These are phyloP conservation scores for Acleris emargana DNA, from an alignment of 2,888 invertebrate species.

Conservation along the genomic window DNA sequence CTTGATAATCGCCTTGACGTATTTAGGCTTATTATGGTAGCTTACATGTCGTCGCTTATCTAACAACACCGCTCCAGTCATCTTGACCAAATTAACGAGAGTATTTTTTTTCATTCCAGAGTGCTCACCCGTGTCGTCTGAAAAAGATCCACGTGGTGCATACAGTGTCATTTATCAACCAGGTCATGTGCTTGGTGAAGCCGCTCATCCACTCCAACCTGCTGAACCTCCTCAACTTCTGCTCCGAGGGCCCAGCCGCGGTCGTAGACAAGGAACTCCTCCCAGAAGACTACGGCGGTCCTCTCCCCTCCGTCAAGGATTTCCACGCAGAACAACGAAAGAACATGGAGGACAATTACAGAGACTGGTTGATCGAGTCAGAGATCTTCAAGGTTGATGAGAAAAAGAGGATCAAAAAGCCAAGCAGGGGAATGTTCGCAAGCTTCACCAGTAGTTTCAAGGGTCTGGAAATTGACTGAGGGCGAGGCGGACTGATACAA, in stretches of 20 bases:
- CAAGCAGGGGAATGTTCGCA: constrained; percentile 77
- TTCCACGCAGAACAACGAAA: constrained; percentile 83
- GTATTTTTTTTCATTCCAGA: constrained; percentile 66
- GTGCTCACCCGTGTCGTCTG: constrained; percentile 86
- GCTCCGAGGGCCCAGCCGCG: constrained; percentile 76
- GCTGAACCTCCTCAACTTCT: constrained; percentile 84
- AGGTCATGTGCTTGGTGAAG: constrained; percentile 86
- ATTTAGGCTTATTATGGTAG: no score
- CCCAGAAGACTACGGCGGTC: constrained; percentile 85
- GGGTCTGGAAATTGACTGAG: constrained; percentile 77
- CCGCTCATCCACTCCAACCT: constrained; percentile 86
- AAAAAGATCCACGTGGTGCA: constrained; percentile 87
- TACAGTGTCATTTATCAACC: constrained; percentile 87
- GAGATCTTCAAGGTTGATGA: constrained; percentile 82
- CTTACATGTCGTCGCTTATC: no score
- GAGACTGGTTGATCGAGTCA: constrained; percentile 85
- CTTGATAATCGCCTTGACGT: no score
- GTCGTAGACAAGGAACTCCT: constrained; percentile 72
- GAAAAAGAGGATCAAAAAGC: constrained; percentile 75
- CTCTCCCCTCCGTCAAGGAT: constrained; percentile 76
- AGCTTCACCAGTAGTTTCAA: constrained; percentile 79
- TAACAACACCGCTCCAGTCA: neutral
- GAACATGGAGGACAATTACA: constrained; percentile 83
- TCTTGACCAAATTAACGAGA: neutral
- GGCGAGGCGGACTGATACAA: constrained; percentile 3